phyloP scores from a whole-genome alignment of 2,888 invertebrate species.

The Clostera curtula region DNA sequence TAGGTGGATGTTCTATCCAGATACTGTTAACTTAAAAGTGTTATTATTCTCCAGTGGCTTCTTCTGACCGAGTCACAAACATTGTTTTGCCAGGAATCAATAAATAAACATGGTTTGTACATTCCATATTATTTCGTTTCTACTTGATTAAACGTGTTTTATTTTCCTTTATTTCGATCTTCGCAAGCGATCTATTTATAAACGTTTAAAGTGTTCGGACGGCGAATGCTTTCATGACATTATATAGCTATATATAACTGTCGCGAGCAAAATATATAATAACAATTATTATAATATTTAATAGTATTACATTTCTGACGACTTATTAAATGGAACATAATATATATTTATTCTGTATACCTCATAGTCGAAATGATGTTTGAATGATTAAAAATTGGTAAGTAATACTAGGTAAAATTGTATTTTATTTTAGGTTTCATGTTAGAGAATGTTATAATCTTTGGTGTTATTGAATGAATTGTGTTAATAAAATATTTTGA shows the following conservation, averaged over 20 bases:
- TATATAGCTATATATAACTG: slow-evolving; percentile 32
- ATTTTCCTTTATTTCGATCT: slow-evolving; percentile 59
- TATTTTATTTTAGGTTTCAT: slow-evolving; percentile 74
- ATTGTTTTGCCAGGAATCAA: slow-evolving; percentile 78
- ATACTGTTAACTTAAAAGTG: slow-evolving; percentile 41
- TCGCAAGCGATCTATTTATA: slow-evolving; percentile 43
- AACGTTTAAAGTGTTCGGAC: slow-evolving; percentile 35
- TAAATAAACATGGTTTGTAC: slow-evolving; percentile 85
- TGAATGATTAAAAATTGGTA: slow-evolving; percentile 73
- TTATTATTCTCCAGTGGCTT: slow-evolving; percentile 40
- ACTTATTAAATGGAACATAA: slow-evolving; percentile 57
- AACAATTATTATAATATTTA: slow-evolving; percentile 37
- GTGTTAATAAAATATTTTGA: slow-evolving; percentile 77
- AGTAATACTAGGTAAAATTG: slow-evolving; percentile 68
- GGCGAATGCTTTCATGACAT: slow-evolving; percentile 54
- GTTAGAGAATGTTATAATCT: slow-evolving; percentile 76
- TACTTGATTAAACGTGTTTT: slow-evolving; percentile 70
- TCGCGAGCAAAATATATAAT: slow-evolving; percentile 44
- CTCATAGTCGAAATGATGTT: slow-evolving; percentile 72
- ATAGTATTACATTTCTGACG: slow-evolving; percentile 53
- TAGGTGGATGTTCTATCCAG: slow-evolving; percentile 55
- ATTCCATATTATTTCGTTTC: slow-evolving; percentile 85
- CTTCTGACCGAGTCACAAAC: slow-evolving; percentile 58
- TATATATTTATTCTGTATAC: slow-evolving; percentile 71
- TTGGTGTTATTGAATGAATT: slow-evolving; percentile 77